These are phyloP conservation scores for Nothura maculosa DNA, from an alignment of 2,797 vertebrate genomes.

Conservation along the genomic window DNA sequence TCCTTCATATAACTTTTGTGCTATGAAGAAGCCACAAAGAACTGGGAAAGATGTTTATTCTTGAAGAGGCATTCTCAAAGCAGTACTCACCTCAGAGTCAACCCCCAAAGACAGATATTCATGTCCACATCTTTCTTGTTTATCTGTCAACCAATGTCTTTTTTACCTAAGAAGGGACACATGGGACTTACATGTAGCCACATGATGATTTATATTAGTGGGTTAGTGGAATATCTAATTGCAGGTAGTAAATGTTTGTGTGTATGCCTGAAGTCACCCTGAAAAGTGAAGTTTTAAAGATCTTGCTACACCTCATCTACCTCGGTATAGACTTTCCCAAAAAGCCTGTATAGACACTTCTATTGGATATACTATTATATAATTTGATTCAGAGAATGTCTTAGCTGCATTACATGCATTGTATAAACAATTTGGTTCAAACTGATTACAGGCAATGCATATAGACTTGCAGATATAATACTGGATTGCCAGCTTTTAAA, in stretches of 20 bases:
- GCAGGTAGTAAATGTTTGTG: too few relatives aligned
- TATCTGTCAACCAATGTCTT: neutral
- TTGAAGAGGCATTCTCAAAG: neutral
- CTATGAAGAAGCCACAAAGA: neutral
- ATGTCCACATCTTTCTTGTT: neutral
- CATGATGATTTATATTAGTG: fast-evolving
- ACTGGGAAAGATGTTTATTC: neutral
- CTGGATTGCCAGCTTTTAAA: neutral
- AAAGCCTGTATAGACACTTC: neutral
- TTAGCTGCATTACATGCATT: neutral
- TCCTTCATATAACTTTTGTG: neutral
- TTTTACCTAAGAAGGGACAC: neutral
- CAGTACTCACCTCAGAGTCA: neutral
- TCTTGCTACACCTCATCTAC: neutral
- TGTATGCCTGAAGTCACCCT: neutral
- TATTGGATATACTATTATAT: neutral
- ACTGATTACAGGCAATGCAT: neutral
- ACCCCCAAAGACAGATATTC: neutral
- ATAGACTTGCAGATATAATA: neutral
- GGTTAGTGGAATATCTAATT: too few relatives aligned
- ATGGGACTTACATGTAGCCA: neutral
- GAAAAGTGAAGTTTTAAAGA: neutral
- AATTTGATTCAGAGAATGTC: neutral
- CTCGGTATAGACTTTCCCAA: neutral
- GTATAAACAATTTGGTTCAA: neutral